Percentiles rank a stretch among this genome's conserved stretches.
Evolutionary conservation across 1,140 invertebrate species (phyloP).

Genomic region (Tetragonula clypearis): DNA sequence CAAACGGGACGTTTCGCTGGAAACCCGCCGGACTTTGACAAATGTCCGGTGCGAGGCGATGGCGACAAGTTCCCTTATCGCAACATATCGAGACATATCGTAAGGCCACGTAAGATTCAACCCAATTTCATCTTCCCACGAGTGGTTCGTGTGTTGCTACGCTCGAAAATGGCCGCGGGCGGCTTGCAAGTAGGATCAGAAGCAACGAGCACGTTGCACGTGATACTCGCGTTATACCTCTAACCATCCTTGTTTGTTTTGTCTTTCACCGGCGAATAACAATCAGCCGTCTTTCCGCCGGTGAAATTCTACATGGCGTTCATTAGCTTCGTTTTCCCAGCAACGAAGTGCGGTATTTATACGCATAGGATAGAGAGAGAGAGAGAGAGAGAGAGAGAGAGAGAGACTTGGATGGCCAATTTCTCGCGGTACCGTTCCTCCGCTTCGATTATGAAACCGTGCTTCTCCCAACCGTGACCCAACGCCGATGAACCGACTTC

Average conservation of each 20-base stretch:
- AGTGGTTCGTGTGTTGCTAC: constrained; percentile 37
- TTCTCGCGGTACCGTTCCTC: not conserved
- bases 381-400: too few species aligned
- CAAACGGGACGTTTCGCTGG: not conserved
- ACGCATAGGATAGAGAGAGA: too few species aligned
- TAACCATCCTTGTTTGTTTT: constrained; percentile 58
- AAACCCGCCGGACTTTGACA: constrained; percentile 55
- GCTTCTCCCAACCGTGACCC: too few species aligned
- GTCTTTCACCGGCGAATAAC: constrained; percentile 59
- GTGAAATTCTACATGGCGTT: constrained; percentile 23
- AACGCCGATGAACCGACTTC: too few species aligned
- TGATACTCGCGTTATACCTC: constrained; percentile 61
- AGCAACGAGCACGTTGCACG: constrained; percentile 59
- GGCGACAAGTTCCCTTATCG: constrained; percentile 12
- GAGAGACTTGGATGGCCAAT: not conserved
- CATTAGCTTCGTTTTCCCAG: constrained; percentile 30
- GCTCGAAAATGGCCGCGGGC: constrained; percentile 45
- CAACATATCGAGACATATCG: constrained; percentile 16
- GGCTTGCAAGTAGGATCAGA: constrained; percentile 50
- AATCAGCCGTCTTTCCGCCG: constrained; percentile 44
- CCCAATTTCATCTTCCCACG: constrained; percentile 63
- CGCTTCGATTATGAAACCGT: too few species aligned
- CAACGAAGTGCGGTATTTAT: not conserved
- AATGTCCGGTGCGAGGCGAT: constrained; percentile 29
- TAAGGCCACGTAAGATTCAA: constrained; percentile 53